These are phyloP conservation scores for Xiphophorus birchmanni DNA, from an alignment of 2,797 vertebrate genomes.

Conservation along the genomic window DNA sequence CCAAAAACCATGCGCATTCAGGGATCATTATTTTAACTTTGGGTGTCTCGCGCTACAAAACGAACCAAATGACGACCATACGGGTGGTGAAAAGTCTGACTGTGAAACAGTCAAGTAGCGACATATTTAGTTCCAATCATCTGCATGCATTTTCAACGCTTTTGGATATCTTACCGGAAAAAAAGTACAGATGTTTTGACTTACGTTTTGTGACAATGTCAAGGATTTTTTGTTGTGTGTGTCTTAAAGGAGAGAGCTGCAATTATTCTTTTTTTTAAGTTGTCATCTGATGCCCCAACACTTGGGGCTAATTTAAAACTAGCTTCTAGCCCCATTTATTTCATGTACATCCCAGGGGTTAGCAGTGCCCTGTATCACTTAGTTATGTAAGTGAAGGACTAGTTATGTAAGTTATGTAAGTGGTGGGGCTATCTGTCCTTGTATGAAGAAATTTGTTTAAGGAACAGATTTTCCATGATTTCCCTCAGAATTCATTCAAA, in stretches of 20 bases:
- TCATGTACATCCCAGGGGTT: neutral
- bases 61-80: neutral
- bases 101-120: neutral
- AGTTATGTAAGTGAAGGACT: neutral
- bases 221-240: neutral
- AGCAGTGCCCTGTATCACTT: neutral
- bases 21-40: conserved; percentile 6
- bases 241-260: neutral
- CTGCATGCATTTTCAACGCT: neutral
- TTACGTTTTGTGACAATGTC: neutral
- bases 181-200: neutral
- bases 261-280: neutral
- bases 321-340: neutral
- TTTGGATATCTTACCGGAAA: too few relatives aligned
- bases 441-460: neutral
- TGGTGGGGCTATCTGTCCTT: neutral
- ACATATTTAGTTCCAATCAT: neutral
- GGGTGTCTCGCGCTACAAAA: neutral
- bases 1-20: neutral
- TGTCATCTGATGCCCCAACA: neutral
- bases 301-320: neutral
- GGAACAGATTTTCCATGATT: neutral
- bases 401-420: too few relatives aligned
- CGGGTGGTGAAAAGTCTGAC: neutral
- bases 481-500: neutral